Evolutionary conservation across 2,888 invertebrate genomes (phyloP), one percentile per base, ranked within the genome.

Genomic region (Hybos culiciformis): DNA sequence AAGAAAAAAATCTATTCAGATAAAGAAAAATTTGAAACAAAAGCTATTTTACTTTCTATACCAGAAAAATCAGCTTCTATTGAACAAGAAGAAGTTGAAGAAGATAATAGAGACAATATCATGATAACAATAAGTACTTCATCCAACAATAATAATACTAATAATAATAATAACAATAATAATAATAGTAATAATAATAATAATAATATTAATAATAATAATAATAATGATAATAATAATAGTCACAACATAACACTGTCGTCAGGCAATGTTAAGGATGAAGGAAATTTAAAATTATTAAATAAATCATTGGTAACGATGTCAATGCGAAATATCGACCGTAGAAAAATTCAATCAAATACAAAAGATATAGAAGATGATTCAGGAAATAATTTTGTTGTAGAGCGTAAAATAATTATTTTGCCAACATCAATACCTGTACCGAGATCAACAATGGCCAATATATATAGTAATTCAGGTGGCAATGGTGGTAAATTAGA

Each of bases 361-460:
- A 65, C 63, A 34, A 67, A 67, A 54, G 66, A 66, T 52, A 67
- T 66, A 42, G 61, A 62, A 51, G 59, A 61, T 45, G 63, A 66
- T 54, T 62, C 62, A 26, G 63, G 64, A 41, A 63, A 66, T 48
- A 66, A 66, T 50, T 65, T 66, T 50, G 59, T 66, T 19, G 55
- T 60, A n/a, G 59, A 60, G 41, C 55, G 61, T n/a, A 59, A 62
- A 41, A 49, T 60, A 23, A 53, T 59, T 24, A 62, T 64, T 47
- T 49, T 64, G 52, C 63, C 64, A 23, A 67, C 67, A 29, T 57
- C 62, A 23, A 42, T 60, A 47, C 66, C 67, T 5, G 54, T 59
- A 18, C 60, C 57, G 8, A 54, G 67, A 46, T 61, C 66, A 15
- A 66, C 67, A 3, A 49, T 62, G 46, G 56, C 66, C 21, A 66